Evolutionary conservation across 2,888 invertebrate species (phyloP).

Genomic region (Brachycybe producta): DNA sequence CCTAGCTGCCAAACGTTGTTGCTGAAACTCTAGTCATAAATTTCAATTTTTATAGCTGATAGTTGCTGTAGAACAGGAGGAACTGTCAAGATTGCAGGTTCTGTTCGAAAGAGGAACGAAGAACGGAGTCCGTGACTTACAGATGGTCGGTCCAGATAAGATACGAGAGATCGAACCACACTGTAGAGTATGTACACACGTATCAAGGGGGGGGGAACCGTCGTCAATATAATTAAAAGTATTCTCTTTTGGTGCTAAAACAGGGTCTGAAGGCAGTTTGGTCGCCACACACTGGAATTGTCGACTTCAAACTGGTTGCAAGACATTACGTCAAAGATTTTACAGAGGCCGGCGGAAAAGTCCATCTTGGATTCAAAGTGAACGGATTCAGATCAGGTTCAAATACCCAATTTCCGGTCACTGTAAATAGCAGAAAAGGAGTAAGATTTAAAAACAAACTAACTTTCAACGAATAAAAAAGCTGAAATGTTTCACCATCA

Average conservation of each 20-base stretch:
- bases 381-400: slow-evolving; percentile 43
- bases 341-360: slow-evolving; percentile 55
- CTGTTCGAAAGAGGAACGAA: slow-evolving; percentile 65
- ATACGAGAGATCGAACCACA: slow-evolving; percentile 74
- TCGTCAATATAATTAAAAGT: too few relatives aligned
- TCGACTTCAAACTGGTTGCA: slow-evolving; percentile 78
- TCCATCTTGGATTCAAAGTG: slow-evolving; percentile 65
- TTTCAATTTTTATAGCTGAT: slow-evolving; percentile 47
- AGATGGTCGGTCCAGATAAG: slow-evolving; percentile 56
- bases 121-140: slow-evolving; percentile 75
- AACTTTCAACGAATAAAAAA: not conserved
- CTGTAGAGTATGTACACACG: slow-evolving; percentile 52
- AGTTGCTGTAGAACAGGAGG: slow-evolving; percentile 62
- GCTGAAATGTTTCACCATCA: not conserved
- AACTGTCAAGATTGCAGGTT: slow-evolving; percentile 57
- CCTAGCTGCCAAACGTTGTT: too few relatives aligned
- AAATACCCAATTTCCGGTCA: slow-evolving; percentile 32
- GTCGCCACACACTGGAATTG: slow-evolving; percentile 96
- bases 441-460: not conserved
- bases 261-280: slow-evolving; percentile 83
- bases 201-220: too few relatives aligned
- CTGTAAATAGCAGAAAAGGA: slow-evolving; percentile 26
- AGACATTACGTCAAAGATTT: slow-evolving; percentile 71
- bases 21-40: too few relatives aligned
- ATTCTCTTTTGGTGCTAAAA: slow-evolving; percentile 12